phyloP scores from a whole-genome alignment of 2,797 vertebrate genomes.

The Momotus momota region DNA sequence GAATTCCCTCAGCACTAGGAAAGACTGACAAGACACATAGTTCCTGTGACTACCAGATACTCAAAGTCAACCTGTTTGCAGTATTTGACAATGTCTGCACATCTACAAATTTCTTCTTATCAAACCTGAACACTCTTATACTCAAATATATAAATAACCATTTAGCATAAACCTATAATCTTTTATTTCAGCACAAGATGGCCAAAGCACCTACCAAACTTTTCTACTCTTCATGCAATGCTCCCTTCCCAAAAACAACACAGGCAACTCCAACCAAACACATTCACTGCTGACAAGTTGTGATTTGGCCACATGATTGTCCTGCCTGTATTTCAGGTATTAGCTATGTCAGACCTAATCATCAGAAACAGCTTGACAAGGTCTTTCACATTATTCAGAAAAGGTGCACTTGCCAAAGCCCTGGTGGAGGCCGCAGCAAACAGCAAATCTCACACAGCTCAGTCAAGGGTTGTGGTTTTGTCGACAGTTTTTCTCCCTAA shows the following conservation, averaged over 20 bases:
- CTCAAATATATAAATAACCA: not conserved
- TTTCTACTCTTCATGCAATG: not conserved
- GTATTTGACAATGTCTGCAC: not conserved
- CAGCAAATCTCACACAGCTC: not conserved
- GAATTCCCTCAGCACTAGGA: not conserved
- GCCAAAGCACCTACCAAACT: not conserved
- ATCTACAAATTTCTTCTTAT: not conserved
- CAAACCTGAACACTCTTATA: not conserved
- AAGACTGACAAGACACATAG: fast-evolving
- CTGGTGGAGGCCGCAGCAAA: not conserved
- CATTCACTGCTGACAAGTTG: not conserved
- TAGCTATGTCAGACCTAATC: constrained; percentile 17
- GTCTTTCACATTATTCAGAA: constrained; percentile 8
- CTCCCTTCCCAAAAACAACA: constrained; percentile 26
- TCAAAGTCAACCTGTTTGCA: not conserved
- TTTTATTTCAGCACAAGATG: not conserved
- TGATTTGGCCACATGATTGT: constrained; percentile 13
- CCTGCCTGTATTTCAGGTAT: not conserved
- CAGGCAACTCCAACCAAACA: constrained; percentile 26
- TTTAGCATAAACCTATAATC: not conserved
- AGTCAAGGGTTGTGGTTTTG: not conserved
- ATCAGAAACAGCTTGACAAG: constrained; percentile 6
- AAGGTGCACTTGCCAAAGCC: constrained; percentile 9
- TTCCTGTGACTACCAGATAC: not conserved
- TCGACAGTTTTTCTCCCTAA: constrained; percentile 3